phyloP scores from a whole-genome alignment of 2,113 vertebrate species.

The Neogobius melanostomus region DNA sequence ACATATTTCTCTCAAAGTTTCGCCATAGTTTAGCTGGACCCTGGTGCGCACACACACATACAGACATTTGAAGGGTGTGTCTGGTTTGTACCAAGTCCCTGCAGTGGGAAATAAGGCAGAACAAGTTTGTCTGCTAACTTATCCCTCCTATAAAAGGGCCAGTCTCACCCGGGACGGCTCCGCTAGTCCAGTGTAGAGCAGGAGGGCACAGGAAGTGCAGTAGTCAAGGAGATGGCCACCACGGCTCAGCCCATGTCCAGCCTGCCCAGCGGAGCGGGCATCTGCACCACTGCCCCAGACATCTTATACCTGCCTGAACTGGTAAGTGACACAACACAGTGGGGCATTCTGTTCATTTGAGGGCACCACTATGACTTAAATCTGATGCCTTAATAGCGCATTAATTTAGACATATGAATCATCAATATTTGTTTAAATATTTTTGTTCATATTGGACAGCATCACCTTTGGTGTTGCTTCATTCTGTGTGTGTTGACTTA shows the following conservation, averaged over 20 bases:
- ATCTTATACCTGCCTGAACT: conserved; percentile 77
- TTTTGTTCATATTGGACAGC: too few species aligned
- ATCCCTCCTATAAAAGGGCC: conserved; percentile 46
- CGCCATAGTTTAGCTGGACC: conserved; percentile 11
- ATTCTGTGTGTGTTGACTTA: too few species aligned
- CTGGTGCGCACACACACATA: conserved; percentile 1
- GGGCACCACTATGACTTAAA: too few species aligned
- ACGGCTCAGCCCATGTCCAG: conserved; percentile 64
- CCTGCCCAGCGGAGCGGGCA: conserved; percentile 71
- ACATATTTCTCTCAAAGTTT: conserved; percentile 35
- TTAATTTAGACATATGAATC: too few species aligned
- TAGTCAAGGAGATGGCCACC: conserved; percentile 60
- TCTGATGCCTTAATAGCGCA: too few species aligned
- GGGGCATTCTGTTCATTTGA: too few species aligned
- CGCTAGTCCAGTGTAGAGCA: conserved; percentile 30
- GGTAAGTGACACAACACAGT: conserved; percentile 51
- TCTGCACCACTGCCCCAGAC: conserved; percentile 72
- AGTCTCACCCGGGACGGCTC: conserved; percentile 40
- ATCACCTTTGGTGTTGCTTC: too few species aligned
- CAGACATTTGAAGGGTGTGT: conserved; percentile 55
- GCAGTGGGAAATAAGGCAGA: conserved; percentile 49
- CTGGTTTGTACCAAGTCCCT: conserved; percentile 18
- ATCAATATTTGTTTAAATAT: too few species aligned
- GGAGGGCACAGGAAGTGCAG: conserved; percentile 7
- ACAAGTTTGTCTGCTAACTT: conserved; percentile 59